A percentile compares a stretch with the other conserved stretches of the same genome.
These are phyloP conservation scores for Mythimna impura DNA, from an alignment of 2,888 invertebrate species.

Conservation along the genomic window DNA sequence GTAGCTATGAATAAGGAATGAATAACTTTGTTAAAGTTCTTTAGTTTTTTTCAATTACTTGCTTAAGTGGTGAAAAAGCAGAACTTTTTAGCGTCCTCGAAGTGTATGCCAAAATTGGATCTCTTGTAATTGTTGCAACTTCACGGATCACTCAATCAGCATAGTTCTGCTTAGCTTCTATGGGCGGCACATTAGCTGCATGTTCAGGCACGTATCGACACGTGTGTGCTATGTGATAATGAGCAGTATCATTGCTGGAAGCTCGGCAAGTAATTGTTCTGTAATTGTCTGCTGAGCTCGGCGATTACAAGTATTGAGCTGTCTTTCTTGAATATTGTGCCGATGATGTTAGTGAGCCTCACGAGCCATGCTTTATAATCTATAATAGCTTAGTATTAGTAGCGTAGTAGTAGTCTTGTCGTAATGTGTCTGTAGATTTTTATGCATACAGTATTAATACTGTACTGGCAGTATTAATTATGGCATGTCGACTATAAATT, in stretches of 20 bases:
- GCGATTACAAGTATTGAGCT: constrained; percentile 25
- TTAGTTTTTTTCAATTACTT: background rate
- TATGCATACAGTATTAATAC: background rate
- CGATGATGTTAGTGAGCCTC: background rate
- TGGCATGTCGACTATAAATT: background rate
- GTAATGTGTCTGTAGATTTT: background rate
- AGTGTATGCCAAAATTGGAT: too few species aligned
- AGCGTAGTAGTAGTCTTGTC: background rate
- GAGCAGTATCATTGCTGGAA: constrained; percentile 64
- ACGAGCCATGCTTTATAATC: too few species aligned
- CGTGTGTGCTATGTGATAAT: constrained; percentile 53
- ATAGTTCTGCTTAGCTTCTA: constrained; percentile 5
- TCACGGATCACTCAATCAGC: background rate
- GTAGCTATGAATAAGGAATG: background rate
- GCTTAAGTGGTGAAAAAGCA: background rate
- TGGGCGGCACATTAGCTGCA: background rate
- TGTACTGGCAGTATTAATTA: background rate
- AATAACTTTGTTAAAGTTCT: background rate
- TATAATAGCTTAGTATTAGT: too few species aligned
- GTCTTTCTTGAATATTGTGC: background rate
- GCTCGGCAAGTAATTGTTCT: constrained; percentile 50
- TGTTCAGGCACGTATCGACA: constrained; percentile 8
- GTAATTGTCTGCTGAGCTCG: constrained; percentile 35
- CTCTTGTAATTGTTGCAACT: too few species aligned
- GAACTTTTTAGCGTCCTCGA: background rate